Evolutionary conservation across 2,888 invertebrate genomes (phyloP), one percentile per base, ranked within the genome.

Genomic region (Ypsolopha sequella): DNA sequence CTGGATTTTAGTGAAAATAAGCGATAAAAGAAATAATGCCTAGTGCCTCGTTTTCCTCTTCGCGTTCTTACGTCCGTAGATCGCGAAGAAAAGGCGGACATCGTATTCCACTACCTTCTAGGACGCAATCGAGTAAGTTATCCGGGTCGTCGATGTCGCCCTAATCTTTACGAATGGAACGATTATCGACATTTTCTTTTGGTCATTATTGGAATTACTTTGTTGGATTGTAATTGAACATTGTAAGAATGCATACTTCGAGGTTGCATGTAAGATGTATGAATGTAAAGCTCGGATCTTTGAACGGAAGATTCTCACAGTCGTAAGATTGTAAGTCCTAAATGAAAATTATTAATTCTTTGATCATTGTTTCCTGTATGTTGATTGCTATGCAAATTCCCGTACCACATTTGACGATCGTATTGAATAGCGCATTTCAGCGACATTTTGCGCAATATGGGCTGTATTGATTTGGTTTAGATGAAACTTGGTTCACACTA

Each of bases 21-120:
- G 81, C 79, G 77, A 63, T 71, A 75, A 75, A 76, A 86, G 84
- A 85, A 87, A 93, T 91, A 88, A 95, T 96, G 96, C 96, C 95
- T 90, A 95, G 95, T 91, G 95, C 95, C 89, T 95, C 95, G 84
- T 95, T 95, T 88, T 94, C 95, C 80, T 94, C 95, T 87, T 94
- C 95, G 87, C 92, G 95, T 90, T 94, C 94, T 88, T 95, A 94
- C 89, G 93, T 94, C 75, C 92, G 95, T 86, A 92, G 95, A 88
- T 95, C 95, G 81, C 91, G 95, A 80, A 93, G 95, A 89, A 95
- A 95, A 93, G 94, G 93, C 80, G 93, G 93, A 70, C 95, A 95
- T 88, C 91, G 95, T 78, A 94, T 93, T 80, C 93, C 93, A 67
- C 87, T 93, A 80, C 93, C 93, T 74, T 93, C 93, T 70, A 90